phyloP scores from a whole-genome alignment of 2,888 invertebrate genomes.

The Erebia epiphron region DNA sequence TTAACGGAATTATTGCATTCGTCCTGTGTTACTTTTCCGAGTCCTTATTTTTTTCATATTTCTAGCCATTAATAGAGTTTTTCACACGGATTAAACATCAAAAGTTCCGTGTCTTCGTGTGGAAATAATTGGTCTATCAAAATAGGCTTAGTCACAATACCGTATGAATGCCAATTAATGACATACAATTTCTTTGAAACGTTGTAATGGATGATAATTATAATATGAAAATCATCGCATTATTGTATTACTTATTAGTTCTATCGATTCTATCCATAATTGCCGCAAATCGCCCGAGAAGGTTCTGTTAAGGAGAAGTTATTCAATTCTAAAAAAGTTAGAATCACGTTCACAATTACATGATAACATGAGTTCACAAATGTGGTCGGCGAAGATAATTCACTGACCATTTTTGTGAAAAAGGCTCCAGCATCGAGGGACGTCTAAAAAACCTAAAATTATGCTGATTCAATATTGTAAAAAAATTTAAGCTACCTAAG shows the following conservation, averaged over 20 bases:
- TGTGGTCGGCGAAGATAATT: too few relatives aligned
- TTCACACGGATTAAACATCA: background rate
- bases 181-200: conserved; percentile 41
- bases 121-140: conserved; percentile 5
- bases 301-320: conserved; percentile 47
- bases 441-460: too few relatives aligned
- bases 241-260: conserved; percentile 32
- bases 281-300: conserved; percentile 45
- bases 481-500: too few relatives aligned
- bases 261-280: conserved; percentile 42
- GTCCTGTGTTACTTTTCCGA: background rate
- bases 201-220: conserved; percentile 34
- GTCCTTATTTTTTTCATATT: too few relatives aligned
- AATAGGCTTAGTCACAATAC: conserved; percentile 35
- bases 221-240: conserved; percentile 28
- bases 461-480: too few relatives aligned
- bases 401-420: too few relatives aligned
- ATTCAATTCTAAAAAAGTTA: background rate
- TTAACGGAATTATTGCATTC: too few relatives aligned
- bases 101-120: background rate
- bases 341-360: too few relatives aligned
- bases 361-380: too few relatives aligned
- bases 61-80: background rate
- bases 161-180: conserved; percentile 43
- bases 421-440: background rate